phyloP scores from a whole-genome alignment of 2,113 vertebrate genomes.

The Seriola quinqueradiata region DNA sequence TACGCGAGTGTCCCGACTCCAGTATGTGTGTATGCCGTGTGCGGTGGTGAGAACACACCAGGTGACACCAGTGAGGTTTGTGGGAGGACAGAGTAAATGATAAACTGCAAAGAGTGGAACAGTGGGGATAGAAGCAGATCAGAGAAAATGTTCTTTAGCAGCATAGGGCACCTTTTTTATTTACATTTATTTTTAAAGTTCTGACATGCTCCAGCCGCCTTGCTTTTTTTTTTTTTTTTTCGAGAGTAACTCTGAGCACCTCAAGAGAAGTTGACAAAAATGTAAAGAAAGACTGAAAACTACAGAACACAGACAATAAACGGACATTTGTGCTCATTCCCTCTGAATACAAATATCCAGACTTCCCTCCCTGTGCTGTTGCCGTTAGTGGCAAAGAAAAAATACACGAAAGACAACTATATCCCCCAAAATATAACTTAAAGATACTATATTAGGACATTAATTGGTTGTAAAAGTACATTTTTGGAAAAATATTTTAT shows the following conservation, averaged over 20 bases:
- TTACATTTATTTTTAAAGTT: slow-evolving; percentile 20
- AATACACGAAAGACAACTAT: background rate
- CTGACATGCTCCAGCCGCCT: background rate
- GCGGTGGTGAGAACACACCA: slow-evolving; percentile 19
- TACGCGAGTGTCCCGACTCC: slow-evolving; percentile 3
- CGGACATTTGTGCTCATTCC: background rate
- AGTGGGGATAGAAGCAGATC: slow-evolving; percentile 13
- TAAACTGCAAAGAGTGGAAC: slow-evolving; percentile 30
- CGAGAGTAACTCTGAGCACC: background rate
- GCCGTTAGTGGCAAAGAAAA: background rate
- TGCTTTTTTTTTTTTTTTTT: background rate
- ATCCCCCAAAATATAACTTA: background rate
- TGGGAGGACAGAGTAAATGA: slow-evolving; percentile 27
- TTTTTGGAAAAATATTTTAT: background rate
- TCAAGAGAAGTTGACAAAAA: slow-evolving; percentile 9
- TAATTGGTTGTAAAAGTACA: background rate
- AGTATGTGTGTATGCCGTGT: slow-evolving; percentile 11
- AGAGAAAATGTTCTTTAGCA: slow-evolving; percentile 22
- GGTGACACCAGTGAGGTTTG: slow-evolving; percentile 9
- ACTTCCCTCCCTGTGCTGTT: background rate
- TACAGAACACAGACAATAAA: background rate
- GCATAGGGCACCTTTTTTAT: background rate
- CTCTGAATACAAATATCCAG: slow-evolving; percentile 12
- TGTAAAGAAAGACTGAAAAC: slow-evolving; percentile 11
- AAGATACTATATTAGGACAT: background rate